phyloP scores from a whole-genome alignment of 2,888 invertebrate species.

The Hydroisotoma schaefferi region DNA sequence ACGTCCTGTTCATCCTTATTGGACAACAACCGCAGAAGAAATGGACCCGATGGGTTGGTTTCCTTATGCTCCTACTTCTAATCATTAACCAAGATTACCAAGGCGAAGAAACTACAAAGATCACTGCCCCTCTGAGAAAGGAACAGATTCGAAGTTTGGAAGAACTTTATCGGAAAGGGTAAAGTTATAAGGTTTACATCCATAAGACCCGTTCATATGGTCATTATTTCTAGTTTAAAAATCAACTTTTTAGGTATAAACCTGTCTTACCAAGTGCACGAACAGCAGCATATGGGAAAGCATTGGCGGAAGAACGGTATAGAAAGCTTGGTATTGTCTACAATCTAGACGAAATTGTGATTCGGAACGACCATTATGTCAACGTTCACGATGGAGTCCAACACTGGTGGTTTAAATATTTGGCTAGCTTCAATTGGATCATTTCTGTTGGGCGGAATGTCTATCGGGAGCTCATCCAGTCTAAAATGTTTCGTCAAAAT shows the following conservation, averaged over 20 bases:
- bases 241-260: no score
- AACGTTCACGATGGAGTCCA: constrained; percentile 1
- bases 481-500: constrained; percentile 4
- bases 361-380: background rate
- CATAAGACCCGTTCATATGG: no score
- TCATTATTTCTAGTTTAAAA: no score
- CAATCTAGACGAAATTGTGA: background rate
- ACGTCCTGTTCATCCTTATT: background rate
- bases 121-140: background rate
- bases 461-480: background rate
- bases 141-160: background rate
- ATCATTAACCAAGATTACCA: background rate
- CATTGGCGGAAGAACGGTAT: no score
- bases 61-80: background rate
- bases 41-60: background rate
- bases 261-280: no score
- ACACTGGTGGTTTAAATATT: background rate
- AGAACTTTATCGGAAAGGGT: no score
- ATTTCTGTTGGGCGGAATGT: background rate
- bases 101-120: background rate
- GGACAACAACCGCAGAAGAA: background rate
- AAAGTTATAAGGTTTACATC: no score
- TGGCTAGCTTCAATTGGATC: constrained; percentile 8
- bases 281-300: no score
- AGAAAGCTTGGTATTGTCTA: no score